Percentiles rank a stretch among this genome's conserved stretches.
These are phyloP conservation scores for Trochalopteron elliotii DNA, from an alignment of 2,113 vertebrate species.

Conservation along the genomic window DNA sequence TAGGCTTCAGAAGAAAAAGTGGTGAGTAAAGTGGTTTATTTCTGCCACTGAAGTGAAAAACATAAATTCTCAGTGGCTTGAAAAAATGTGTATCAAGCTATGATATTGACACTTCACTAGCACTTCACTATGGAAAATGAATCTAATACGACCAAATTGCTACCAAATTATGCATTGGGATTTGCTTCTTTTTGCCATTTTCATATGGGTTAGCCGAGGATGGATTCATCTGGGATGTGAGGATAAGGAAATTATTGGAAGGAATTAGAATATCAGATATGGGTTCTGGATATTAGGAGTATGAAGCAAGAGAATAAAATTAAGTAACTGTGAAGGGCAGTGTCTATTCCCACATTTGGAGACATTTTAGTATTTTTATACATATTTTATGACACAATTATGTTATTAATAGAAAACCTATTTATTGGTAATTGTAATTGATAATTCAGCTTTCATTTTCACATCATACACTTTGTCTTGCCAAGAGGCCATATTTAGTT, in stretches of 20 bases:
- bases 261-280: background rate
- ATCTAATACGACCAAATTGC: background rate
- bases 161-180: background rate
- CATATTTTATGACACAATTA: background rate
- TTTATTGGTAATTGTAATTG: background rate
- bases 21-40: background rate
- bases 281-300: background rate
- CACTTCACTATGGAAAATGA: background rate
- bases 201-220: background rate
- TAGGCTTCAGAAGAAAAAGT: background rate
- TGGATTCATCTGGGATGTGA: background rate
- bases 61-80: background rate
- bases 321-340: background rate
- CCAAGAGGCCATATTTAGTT: background rate
- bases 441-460: background rate
- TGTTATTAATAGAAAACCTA: background rate
- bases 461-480: fast-evolving
- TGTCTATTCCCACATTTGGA: background rate
- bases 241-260: background rate
- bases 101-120: background rate
- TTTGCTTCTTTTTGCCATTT: background rate
- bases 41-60: background rate
- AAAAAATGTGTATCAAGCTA: fast-evolving
- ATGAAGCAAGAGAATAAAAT: background rate
- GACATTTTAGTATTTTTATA: background rate